A percentile compares a stretch with the other conserved stretches of the same genome.
phyloP scores from a whole-genome alignment of 2,113 vertebrate genomes.

The Myanophis thanlyinensis region DNA sequence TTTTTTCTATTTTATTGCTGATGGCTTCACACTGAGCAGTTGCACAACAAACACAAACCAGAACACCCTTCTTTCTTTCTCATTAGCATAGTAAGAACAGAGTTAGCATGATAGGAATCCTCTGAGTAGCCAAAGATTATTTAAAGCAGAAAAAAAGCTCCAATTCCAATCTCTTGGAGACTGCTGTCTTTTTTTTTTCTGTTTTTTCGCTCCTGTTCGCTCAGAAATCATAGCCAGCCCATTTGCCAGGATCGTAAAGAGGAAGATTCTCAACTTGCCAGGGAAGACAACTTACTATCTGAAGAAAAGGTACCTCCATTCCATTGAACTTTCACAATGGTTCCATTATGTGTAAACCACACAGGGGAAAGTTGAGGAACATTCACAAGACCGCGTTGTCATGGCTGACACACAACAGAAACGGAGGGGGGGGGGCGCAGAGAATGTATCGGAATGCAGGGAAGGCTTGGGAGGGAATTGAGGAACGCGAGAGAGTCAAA shows the following conservation, averaged over 20 bases:
- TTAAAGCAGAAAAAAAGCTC: not conserved
- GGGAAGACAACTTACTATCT: constrained; percentile 65
- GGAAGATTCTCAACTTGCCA: constrained; percentile 54
- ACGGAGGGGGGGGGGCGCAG: no score
- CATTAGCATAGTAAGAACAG: not conserved
- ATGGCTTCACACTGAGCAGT: not conserved
- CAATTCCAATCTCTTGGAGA: not conserved
- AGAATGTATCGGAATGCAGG: no score
- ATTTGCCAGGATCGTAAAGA: constrained; percentile 76
- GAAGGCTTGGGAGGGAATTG: no score
- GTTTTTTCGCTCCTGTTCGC: not conserved
- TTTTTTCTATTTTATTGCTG: not conserved
- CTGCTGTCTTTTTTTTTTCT: not conserved
- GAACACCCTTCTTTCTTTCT: not conserved
- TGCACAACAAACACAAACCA: not conserved
- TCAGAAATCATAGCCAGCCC: constrained; percentile 71
- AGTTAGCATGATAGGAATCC: not conserved
- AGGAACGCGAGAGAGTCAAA: no score
- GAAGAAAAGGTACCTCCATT: constrained; percentile 72
- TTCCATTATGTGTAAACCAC: not conserved
- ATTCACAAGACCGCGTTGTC: no score
- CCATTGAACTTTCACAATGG: not conserved
- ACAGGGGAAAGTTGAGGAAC: not conserved
- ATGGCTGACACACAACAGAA: no score
- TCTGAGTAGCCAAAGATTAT: not conserved